phyloP scores from a whole-genome alignment of 2,797 vertebrate species.

The Gephyroberyx darwinii region DNA sequence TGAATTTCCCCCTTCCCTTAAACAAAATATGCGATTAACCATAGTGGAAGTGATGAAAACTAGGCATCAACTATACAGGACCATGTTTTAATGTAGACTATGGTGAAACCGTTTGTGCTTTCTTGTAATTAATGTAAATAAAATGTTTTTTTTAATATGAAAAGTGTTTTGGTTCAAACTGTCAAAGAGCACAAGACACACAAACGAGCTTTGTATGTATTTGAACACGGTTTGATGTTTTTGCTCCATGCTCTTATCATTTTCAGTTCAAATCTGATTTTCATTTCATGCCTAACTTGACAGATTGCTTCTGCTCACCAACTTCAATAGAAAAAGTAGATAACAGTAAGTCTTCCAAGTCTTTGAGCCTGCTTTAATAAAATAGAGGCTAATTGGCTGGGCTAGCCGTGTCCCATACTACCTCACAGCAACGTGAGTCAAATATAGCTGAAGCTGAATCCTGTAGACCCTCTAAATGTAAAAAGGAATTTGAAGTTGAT shows the following conservation, averaged over 20 bases:
- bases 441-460: not conserved
- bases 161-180: conserved; percentile 47
- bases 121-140: conserved; percentile 92
- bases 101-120: conserved; percentile 77
- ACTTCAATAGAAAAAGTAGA: not conserved
- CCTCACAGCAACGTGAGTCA: too few relatives aligned
- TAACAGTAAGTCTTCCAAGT: too few relatives aligned
- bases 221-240: not conserved
- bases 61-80: conserved; percentile 76
- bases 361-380: not conserved
- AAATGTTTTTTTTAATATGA: conserved; percentile 80
- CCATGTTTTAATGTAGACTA: conserved; percentile 79
- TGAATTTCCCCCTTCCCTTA: conserved; percentile 71
- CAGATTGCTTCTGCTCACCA: not conserved
- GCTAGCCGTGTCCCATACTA: not conserved
- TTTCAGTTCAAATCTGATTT: not conserved
- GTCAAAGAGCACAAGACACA: not conserved
- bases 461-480: not conserved
- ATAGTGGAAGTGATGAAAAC: conserved; percentile 76
- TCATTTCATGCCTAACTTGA: too few relatives aligned
- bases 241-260: too few relatives aligned
- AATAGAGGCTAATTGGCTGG: not conserved
- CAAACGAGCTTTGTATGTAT: not conserved
- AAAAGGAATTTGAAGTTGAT: not conserved
- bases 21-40: conserved; percentile 73